Conservation (phyloP, 2,113 vertebrate species). For the Emberiza fucata region DNA sequence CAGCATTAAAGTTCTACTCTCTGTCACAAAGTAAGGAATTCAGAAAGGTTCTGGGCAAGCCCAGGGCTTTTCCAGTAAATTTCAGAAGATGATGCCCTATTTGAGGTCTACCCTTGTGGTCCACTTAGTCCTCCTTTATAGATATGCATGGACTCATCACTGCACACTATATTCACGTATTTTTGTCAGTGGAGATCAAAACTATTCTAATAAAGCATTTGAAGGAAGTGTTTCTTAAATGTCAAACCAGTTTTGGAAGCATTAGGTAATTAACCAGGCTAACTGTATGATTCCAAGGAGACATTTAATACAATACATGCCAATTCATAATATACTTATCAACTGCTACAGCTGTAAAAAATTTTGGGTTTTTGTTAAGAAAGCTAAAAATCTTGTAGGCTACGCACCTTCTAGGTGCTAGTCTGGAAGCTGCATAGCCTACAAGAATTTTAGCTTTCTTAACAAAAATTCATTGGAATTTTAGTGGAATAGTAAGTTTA, state of each 20-base stretch:
- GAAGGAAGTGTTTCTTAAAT: constrained; percentile 9
- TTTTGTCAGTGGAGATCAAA: background rate
- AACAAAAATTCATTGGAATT: too few relatives aligned
- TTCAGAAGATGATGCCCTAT: background rate
- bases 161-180: background rate
- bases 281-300: background rate
- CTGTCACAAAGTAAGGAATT: background rate
- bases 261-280: background rate
- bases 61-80: background rate
- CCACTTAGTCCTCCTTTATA: background rate
- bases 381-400: background rate
- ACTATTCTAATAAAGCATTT: background rate
- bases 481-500: background rate
- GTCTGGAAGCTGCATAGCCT: background rate
- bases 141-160: background rate
- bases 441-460: too few relatives aligned
- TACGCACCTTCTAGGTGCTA: background rate
- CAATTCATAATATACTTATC: background rate
- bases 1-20: background rate
- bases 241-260: constrained; percentile 17
- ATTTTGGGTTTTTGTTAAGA: background rate
- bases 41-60: background rate
- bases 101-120: background rate
- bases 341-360: background rate
- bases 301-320: background rate